Evolutionary conservation across 2,113 vertebrate genomes (phyloP), one percentile per base, ranked within the genome.

Genomic region (Chionomys nivalis): DNA sequence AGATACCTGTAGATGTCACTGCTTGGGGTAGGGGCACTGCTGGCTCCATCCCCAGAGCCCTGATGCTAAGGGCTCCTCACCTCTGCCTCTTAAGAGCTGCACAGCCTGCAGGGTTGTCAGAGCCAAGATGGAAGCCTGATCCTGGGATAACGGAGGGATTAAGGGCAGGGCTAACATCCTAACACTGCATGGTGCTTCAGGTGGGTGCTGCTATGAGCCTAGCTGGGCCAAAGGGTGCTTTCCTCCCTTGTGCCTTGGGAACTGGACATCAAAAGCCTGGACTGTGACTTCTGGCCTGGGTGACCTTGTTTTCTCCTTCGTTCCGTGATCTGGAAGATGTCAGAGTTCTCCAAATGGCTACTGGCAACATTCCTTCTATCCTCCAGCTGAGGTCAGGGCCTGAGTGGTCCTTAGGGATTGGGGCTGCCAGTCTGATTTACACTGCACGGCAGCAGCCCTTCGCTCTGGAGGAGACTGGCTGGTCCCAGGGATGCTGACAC

Each of bases 171-270:
- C 8, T 7, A 6, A 44, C 11, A 28, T 17, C 4, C 0, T 1
- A 7, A 0, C 26, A 3, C 0, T 0, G 23, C 1, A 1, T 0
- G 0, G 26, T 0, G 10, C 39, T 76, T 1, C 4, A 3, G 14
- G 8, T 49, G 1, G 11, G 2, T 1, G 73, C n/a, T n/a, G 7
- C 9, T n/a, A 0, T 11, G 0, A 7, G 14, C 42, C 23, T 0
- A 2, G 49, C 44, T 5, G 44, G 21, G 72, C 42, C n/a, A 52
- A 8, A 3, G 36, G n/a, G 47, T 28, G 36, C 28, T 63, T 63
- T 26, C 31, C 14, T 23, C 58, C 26, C 21, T 33, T 28, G 12
- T 0, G 9, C 26, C 14, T 17, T 14, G 9, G 52, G 88, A 73
- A 23, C n/a, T 10, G 11, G 76, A 16, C 1, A 42, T 66, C 6